A percentile compares a stretch with the other conserved stretches of the same genome.
Evolutionary conservation across 2,797 vertebrate species (phyloP).

Genomic region (Darevskia nairensis): DNA sequence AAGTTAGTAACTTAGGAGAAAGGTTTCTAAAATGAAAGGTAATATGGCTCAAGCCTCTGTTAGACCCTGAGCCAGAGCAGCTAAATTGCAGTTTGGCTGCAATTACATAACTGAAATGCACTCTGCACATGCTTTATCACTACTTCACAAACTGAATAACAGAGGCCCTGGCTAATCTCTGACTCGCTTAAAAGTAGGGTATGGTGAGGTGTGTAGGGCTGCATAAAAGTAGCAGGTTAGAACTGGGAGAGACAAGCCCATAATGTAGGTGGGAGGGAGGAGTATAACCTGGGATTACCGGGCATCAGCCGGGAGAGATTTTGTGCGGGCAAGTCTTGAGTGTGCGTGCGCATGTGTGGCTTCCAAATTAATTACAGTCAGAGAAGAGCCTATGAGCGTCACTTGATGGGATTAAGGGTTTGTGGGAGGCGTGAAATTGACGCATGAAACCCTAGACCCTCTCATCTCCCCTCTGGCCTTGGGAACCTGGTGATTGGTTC

Average conservation of each 20-base stretch:
- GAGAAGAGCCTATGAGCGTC: conserved; percentile 26
- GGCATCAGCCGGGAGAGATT: conserved; percentile 1
- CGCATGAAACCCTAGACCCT: conserved; percentile 14
- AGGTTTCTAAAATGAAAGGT: neutral
- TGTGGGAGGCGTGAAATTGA: conserved; percentile 35
- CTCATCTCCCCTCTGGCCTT: neutral
- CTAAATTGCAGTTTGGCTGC: neutral
- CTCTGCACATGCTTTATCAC: neutral
- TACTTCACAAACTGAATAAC: neutral
- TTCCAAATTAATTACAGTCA: conserved; percentile 47
- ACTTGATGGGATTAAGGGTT: conserved; percentile 44
- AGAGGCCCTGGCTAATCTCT: neutral
- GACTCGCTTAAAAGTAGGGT: neutral
- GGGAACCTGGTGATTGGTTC: conserved; percentile 13
- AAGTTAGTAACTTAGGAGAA: neutral
- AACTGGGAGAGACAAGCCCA: neutral
- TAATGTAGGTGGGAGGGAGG: neutral
- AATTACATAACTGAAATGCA: neutral
- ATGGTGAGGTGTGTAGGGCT: neutral
- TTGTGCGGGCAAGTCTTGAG: neutral
- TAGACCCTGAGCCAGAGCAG: neutral
- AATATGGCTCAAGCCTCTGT: neutral
- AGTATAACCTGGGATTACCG: neutral
- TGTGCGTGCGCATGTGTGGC: neutral
- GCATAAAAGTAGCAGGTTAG: neutral